These are phyloP conservation scores for Echeneis naucrates DNA, from an alignment of 2,797 vertebrate genomes.

Conservation along the genomic window DNA sequence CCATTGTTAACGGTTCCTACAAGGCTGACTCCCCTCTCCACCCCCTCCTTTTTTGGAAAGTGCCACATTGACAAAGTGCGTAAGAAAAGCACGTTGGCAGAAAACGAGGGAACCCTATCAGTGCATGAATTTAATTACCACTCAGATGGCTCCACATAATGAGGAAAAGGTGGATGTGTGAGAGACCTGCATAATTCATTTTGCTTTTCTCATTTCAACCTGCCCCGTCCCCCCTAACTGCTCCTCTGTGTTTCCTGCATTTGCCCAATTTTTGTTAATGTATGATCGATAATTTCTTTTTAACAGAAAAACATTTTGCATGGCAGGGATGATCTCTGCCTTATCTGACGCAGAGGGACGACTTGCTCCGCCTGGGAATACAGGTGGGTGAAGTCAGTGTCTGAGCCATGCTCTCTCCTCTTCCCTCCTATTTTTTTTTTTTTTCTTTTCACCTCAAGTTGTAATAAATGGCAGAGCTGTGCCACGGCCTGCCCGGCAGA, in stretches of 20 bases:
- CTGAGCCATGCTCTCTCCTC: constrained; percentile 21
- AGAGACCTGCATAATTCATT: constrained; percentile 81
- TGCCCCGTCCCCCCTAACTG: constrained; percentile 27
- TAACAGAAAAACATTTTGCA: constrained; percentile 76
- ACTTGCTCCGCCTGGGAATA: constrained; percentile 41
- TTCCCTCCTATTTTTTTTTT: constrained; percentile 45
- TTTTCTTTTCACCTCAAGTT: constrained; percentile 40
- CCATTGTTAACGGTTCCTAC: constrained; percentile 49
- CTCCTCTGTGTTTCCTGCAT: constrained; percentile 48
- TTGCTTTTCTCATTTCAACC: constrained; percentile 74
- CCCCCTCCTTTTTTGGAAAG: constrained; percentile 63
- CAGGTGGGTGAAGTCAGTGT: constrained; percentile 74
- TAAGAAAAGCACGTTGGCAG: constrained; percentile 78
- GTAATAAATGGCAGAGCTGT: constrained; percentile 58
- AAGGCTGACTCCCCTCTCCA: constrained; percentile 58
- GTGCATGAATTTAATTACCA: constrained; percentile 87
- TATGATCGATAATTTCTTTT: constrained; percentile 75
- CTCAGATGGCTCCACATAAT: constrained; percentile 80
- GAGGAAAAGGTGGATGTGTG: constrained; percentile 79
- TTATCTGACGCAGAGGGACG: constrained; percentile 1
- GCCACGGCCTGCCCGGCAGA: constrained; percentile 21
- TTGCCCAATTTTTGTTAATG: constrained; percentile 73
- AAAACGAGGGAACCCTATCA: constrained; percentile 89
- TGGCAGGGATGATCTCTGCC: constrained; percentile 65
- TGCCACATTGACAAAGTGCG: constrained; percentile 88